Base-by-base conservation (phyloP, 2,888 invertebrate species). In the Callyntrura sp. region DNA sequence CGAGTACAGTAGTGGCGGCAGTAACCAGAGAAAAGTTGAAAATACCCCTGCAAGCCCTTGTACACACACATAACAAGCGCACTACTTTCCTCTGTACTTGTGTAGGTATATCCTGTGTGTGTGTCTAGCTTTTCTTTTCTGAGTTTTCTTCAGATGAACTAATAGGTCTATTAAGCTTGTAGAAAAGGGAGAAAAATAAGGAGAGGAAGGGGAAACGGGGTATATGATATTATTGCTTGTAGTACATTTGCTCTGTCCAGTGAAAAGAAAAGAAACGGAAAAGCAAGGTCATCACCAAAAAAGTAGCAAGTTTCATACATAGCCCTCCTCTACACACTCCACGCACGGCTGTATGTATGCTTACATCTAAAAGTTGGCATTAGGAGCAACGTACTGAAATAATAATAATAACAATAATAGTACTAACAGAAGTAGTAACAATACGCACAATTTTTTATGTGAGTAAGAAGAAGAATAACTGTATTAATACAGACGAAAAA, bases 191-290 rank as follows among this genome's bases (percentile, higher is more conserved):
- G 12, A 28, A 68, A 12, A 2, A 68, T 28, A 20, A 43, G 9
- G 51, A 17, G 55, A 28, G 86, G 60, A 86, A 79, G 65, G 20
- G 85, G 87, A 87, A 87, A 70, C 87, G 87, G 87, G 35, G 35
- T 35, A 35, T 35, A 87, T 81, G 81, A 87, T 81, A 70, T 70
- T 87, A 87, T 87, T 87, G 81, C 87, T 70, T 48, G 45, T 87
- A 81, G 45, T 87, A 81, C 87, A 87, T 70, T 81, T 87, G 87
- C 70, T 82, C 76, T 83, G 82, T 83, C 82, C 76, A 83, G 87
- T 51, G 55, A 45, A 23, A 48, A 76, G 0, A 48, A n/a, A 76
- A 14, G 12, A 3, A 78, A 11, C 14, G 78, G 78, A 78, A 79
- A 86, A 81, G 88, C 88, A 88, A 88, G 88, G 88, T 88, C 88